A percentile compares a stretch with the other conserved stretches of the same genome.
Conservation (phyloP, 2,113 vertebrate species). For the Hippocampus zosterae region DNA sequence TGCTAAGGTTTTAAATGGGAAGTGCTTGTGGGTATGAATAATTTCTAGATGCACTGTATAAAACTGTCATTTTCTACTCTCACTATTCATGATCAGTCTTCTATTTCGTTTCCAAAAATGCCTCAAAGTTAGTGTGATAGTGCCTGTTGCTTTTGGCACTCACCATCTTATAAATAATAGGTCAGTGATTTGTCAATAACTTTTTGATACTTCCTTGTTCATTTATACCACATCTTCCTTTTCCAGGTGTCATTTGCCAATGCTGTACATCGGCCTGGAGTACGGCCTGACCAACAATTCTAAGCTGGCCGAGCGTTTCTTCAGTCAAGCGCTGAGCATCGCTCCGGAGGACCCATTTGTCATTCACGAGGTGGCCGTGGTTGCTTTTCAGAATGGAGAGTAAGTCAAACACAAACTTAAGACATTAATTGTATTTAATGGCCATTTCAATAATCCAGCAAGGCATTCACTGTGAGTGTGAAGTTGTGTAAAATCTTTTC, state of each 20-base stretch:
- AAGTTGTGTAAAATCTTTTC: neutral
- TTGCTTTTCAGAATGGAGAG: constrained; percentile 99
- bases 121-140: neutral
- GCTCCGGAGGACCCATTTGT: constrained; percentile 98
- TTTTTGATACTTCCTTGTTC: neutral
- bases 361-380: constrained; percentile 96
- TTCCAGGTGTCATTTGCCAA: constrained; percentile 90
- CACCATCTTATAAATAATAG: neutral
- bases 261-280: constrained; percentile 97
- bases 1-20: too few species aligned
- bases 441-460: too few species aligned
- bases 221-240: neutral
- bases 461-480: neutral
- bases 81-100: neutral
- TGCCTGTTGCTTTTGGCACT: neutral
- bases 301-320: constrained; percentile 95
- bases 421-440: neutral
- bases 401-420: constrained; percentile 71
- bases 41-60: too few species aligned
- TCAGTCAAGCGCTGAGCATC: constrained; percentile 96
- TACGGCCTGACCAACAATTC: constrained; percentile 99
- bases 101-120: neutral
- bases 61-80: neutral
- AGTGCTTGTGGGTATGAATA: too few species aligned
- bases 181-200: neutral